Conservation (phyloP, 2,797 vertebrate genomes). For the Halcyon chelicuti region DNA sequence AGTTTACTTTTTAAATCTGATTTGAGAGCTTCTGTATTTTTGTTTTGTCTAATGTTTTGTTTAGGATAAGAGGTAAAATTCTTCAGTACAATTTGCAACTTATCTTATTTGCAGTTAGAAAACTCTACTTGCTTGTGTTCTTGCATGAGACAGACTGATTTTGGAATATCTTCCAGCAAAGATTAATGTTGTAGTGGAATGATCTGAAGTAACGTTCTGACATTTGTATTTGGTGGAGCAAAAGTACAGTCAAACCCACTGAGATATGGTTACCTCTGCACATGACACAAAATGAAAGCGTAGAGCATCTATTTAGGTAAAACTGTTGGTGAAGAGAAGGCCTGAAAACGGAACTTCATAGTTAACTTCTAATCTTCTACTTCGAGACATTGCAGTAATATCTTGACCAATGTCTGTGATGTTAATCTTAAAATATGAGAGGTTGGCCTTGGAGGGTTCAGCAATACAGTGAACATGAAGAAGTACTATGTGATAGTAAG, state of each 20-base stretch:
- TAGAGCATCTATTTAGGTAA: background rate
- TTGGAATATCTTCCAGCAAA: background rate
- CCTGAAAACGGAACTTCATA: background rate
- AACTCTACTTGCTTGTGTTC: background rate
- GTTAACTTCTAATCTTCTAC: background rate
- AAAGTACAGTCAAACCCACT: background rate
- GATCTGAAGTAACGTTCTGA: background rate
- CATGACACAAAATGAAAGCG: background rate
- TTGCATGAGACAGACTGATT: background rate
- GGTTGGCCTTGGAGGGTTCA: background rate
- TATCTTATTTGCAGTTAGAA: background rate
- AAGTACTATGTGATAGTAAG: background rate
- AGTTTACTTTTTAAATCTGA: background rate
- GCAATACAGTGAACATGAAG: background rate
- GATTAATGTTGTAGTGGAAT: background rate
- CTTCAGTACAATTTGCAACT: background rate
- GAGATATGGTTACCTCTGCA: background rate
- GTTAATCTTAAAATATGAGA: background rate
- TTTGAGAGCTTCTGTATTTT: background rate
- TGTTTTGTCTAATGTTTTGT: background rate
- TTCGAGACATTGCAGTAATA: background rate
- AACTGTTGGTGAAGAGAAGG: background rate
- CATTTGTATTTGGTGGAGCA: background rate
- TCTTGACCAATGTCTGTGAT: background rate
- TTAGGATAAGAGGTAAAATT: background rate